These are phyloP conservation scores for Platysteira castanea DNA, from an alignment of 2,113 vertebrate species.

Conservation along the genomic window DNA sequence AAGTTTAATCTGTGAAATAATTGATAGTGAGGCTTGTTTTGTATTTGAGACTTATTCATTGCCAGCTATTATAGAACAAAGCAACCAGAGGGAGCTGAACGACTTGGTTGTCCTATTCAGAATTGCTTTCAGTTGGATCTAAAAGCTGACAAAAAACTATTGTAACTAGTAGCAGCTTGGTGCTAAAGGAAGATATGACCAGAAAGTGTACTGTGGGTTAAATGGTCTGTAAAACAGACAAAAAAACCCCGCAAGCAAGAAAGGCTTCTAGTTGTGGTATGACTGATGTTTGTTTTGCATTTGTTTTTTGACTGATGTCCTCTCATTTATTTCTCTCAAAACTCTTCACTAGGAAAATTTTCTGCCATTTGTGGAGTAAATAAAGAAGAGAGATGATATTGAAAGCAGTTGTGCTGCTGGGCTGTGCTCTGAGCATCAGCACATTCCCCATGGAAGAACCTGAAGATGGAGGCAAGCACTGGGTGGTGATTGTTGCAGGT, in stretches of 20 bases:
- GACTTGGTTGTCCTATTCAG: background rate
- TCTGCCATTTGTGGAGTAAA: background rate
- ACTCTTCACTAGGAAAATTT: constrained; percentile 5
- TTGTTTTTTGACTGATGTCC: background rate
- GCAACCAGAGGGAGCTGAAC: background rate
- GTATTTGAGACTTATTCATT: background rate
- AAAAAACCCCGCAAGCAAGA: background rate
- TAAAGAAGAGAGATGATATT: constrained; percentile 65
- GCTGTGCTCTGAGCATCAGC: constrained; percentile 50
- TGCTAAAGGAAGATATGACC: background rate
- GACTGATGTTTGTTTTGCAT: background rate
- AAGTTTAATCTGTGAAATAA: background rate
- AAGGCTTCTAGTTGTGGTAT: background rate
- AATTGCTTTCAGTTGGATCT: background rate
- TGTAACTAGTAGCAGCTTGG: background rate
- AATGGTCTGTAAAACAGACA: background rate
- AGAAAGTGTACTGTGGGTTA: background rate
- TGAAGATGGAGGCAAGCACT: constrained; percentile 83
- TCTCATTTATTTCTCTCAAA: background rate
- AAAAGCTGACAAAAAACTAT: background rate
- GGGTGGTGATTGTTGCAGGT: constrained; percentile 94
- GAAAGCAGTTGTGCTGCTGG: constrained; percentile 58
- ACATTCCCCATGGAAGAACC: constrained; percentile 65
- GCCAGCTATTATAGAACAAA: background rate
- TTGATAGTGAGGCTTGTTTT: background rate